Evolutionary conservation across 1,140 invertebrate genomes (phyloP).

Genomic region (Tetragnatha versicolor): DNA sequence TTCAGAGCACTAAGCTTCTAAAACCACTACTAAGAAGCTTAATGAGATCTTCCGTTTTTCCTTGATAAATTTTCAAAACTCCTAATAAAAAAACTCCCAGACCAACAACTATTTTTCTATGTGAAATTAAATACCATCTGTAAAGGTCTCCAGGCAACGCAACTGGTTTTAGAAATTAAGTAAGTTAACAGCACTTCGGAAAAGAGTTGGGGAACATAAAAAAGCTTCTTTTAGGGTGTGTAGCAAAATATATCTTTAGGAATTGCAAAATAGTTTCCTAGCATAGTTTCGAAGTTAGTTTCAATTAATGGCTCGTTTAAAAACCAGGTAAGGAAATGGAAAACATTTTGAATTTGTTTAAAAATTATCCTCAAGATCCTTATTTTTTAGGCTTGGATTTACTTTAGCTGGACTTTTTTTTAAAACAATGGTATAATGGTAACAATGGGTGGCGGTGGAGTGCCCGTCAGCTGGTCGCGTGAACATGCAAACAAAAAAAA

Average conservation of each 20-base stretch:
- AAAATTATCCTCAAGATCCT: no score
- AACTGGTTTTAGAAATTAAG: constrained; percentile 6
- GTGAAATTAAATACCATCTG: not conserved
- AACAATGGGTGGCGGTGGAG: no score
- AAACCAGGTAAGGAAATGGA: not conserved
- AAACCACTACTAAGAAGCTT: no score
- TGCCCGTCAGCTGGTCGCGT: no score
- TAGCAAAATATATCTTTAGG: constrained; percentile 9
- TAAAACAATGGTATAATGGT: no score
- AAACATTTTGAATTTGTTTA: no score
- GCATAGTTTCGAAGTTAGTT: not conserved
- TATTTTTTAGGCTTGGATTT: no score
- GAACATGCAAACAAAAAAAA: no score
- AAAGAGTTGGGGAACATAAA: not conserved
- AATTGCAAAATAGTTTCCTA: constrained; percentile 27
- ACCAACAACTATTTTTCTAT: not conserved
- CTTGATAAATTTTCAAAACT: not conserved
- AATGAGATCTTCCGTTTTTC: not conserved
- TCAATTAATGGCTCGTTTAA: constrained; percentile 14
- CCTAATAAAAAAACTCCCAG: not conserved
- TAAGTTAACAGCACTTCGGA: constrained; percentile 11
- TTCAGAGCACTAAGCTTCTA: no score
- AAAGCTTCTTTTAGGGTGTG: not conserved
- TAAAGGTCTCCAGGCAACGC: not conserved
- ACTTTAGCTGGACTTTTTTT: no score